phyloP scores from a whole-genome alignment of 2,888 invertebrate species.

The Rotaria sp. region DNA sequence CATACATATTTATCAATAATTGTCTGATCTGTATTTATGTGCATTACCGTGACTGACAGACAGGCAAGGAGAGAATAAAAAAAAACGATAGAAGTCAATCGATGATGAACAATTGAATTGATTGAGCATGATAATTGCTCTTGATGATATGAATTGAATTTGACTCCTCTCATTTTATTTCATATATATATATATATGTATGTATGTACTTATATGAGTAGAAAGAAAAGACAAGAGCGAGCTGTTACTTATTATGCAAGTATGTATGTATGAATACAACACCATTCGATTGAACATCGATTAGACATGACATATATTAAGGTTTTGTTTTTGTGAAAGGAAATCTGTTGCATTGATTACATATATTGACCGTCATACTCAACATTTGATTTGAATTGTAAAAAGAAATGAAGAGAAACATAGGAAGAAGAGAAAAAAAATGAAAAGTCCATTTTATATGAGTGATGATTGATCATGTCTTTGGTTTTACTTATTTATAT shows the following conservation, averaged over 20 bases:
- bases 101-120: slow-evolving; percentile 15
- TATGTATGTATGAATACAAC: not conserved
- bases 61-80: not conserved
- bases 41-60: slow-evolving; percentile 5
- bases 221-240: not conserved
- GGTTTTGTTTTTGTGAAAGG: not conserved
- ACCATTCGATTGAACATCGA: not conserved
- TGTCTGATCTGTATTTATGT: not conserved
- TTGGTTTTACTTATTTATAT: not conserved
- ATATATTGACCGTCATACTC: not conserved
- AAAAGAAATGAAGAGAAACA: not conserved
- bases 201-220: not conserved
- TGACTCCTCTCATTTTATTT: not conserved
- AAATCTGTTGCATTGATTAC: not conserved
- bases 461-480: not conserved
- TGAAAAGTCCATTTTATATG: not conserved
- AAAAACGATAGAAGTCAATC: not conserved
- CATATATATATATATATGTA: not conserved
- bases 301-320: not conserved
- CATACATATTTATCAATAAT: not conserved
- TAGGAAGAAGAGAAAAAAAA: not conserved
- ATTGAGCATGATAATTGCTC: slow-evolving; percentile 20
- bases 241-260: slow-evolving; percentile 7
- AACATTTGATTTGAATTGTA: not conserved
- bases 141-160: slow-evolving; percentile 22